Base-by-base conservation (phyloP, 2,888 invertebrate genomes). In the Ennomos fuscantarius region DNA sequence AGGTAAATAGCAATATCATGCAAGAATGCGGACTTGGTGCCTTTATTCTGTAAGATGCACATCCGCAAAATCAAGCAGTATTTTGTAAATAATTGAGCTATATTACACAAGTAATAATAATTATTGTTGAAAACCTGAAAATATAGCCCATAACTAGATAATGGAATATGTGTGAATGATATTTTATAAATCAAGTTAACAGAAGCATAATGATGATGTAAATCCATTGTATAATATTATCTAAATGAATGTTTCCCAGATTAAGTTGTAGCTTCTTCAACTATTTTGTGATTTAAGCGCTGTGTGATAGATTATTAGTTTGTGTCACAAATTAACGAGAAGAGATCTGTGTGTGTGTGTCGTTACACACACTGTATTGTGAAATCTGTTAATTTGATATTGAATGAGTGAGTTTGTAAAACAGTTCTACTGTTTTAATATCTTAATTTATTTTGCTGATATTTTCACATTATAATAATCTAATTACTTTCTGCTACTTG, bases 61-160 rank as follows among this genome's bases (percentile, higher is more conserved):
- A 79, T 79, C 79, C 76, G 76, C 76, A 66, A 74, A 72, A 75
- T 78, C 74, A 63, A 83, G 80, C 88, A 89, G 89, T 89, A 89
- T 90, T 90, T 81, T 89, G 88, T 89, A 89, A 78, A 89, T 89
- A 87, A 78, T 76, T 78, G 78, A 78, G 78, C 74, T 78, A 77
- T 78, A 78, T 79, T 82, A 76, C 71, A 75, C 47, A 36, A 56
- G 35, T 47, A 46, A 46, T 31, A 31, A 46, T 31, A 48, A 52
- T 79, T 80, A 72, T 78, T 82, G 77, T 79, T 76, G 75, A 74
- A 73, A 76, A 74, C 65, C 72, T 75, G 72, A 70, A 77, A 74
- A 79, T 80, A 81, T 81, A 80, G 82, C 81, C 42, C 81, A 82
- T 81, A 79, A 77, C 45, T 74, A 75, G 67, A 56, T 82, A 81